Conservation (phyloP, 2,888 invertebrate genomes). For the Lepidonotus clava region DNA sequence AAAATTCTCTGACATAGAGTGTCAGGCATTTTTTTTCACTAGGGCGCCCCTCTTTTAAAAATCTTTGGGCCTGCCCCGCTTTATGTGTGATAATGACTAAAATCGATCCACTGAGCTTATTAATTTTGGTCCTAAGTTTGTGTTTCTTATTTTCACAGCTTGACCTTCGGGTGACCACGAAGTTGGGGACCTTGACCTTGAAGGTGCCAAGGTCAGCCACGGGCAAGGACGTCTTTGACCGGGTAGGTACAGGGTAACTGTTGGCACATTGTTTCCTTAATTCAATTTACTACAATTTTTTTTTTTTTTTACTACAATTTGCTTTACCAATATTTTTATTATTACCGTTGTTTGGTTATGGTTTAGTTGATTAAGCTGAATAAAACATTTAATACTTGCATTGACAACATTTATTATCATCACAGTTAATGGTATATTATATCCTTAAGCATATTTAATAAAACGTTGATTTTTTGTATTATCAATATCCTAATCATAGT, state of each 20-base stretch:
- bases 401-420: neutral
- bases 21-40: too few relatives aligned
- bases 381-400: neutral
- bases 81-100: too few relatives aligned
- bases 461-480: too few relatives aligned
- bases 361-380: neutral
- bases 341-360: neutral
- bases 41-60: too few relatives aligned
- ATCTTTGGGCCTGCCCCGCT: too few relatives aligned
- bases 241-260: neutral
- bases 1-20: too few relatives aligned
- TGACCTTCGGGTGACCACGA: neutral
- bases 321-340: neutral
- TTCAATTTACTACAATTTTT: neutral
- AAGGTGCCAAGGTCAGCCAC: neutral
- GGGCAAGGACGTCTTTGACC: conserved; percentile 33
- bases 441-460: too few relatives aligned
- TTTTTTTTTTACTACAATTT: neutral
- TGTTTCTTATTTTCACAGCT: neutral
- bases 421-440: too few relatives aligned
- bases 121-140: neutral
- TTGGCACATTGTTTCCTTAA: neutral
- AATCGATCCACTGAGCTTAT: too few relatives aligned
- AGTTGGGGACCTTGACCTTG: neutral
- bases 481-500: too few relatives aligned